Conservation (phyloP, 2,888 invertebrate genomes). For the Tanytarsus gracilentus region DNA sequence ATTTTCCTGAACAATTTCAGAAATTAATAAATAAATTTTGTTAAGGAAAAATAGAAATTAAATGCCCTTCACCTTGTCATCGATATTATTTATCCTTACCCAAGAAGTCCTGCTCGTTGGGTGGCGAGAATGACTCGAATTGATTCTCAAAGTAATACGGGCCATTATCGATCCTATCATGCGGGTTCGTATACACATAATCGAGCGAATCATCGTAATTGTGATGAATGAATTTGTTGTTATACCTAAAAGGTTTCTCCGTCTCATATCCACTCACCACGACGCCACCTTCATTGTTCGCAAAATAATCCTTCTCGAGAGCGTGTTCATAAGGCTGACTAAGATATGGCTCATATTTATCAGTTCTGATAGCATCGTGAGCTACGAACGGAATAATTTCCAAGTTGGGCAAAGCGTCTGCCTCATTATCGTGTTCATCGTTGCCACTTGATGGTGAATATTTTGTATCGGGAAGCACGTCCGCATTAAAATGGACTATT, state of each 20-base stretch:
- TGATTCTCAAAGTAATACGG: slow-evolving; percentile 22
- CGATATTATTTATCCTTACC: not conserved
- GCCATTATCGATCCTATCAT: slow-evolving; percentile 23
- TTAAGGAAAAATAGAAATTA: no score
- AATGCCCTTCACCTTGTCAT: not conserved
- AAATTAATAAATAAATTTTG: no score
- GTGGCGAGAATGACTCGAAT: slow-evolving; percentile 19
- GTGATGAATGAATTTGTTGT: slow-evolving; percentile 25
- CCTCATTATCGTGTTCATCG: slow-evolving; percentile 15
- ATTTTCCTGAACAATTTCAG: no score
- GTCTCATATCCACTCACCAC: not conserved
- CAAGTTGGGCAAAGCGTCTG: slow-evolving; percentile 54
- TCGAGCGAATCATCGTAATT: slow-evolving; percentile 19
- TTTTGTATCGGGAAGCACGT: not conserved
- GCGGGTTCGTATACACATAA: slow-evolving; percentile 14
- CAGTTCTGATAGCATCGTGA: slow-evolving; percentile 61
- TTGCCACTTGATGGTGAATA: not conserved
- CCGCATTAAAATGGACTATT: not conserved
- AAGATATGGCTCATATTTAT: slow-evolving; percentile 39
- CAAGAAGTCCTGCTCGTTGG: slow-evolving; percentile 18
- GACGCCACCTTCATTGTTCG: no score
- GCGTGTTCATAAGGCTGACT: slow-evolving; percentile 39
- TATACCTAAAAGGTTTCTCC: slow-evolving; percentile 18
- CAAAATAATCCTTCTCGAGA: slow-evolving; percentile 31
- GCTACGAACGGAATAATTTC: slow-evolving; percentile 83